Evolutionary conservation across 1,140 invertebrate species (phyloP).

Genomic region (Achroia grisella): DNA sequence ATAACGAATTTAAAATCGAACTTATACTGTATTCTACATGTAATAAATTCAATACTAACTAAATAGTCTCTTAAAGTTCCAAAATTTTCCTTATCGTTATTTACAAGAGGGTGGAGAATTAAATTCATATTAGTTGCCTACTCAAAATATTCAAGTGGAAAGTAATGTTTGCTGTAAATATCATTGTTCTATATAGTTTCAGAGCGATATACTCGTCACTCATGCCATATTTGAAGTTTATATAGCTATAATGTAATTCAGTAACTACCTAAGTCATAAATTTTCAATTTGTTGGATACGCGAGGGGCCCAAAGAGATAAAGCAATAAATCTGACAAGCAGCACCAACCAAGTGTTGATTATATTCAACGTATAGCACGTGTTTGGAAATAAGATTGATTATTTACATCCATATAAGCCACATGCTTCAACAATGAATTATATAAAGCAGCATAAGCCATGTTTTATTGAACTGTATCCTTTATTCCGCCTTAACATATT

Average conservation of each 20-base stretch:
- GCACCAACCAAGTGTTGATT: constrained; percentile 14
- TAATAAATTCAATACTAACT: no score
- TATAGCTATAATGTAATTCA: not conserved
- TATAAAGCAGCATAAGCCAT: constrained; percentile 25
- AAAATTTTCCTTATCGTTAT: no score
- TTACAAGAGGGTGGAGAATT: no score
- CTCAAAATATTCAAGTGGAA: no score
- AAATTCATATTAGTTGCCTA: no score
- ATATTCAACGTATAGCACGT: constrained; percentile 16
- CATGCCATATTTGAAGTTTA: not conserved
- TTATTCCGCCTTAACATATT: constrained; percentile 12
- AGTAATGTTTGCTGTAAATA: no score
- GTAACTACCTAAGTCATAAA: not conserved
- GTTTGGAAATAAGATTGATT: constrained; percentile 38
- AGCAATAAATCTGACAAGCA: constrained; percentile 18
- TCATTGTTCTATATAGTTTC: no score
- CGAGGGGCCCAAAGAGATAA: constrained; percentile 2
- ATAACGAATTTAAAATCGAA: no score
- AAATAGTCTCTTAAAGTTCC: no score
- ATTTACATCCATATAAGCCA: constrained; percentile 22
- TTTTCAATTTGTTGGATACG: constrained; percentile 1
- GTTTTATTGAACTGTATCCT: constrained; percentile 16
- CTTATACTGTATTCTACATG: no score
- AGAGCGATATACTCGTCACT: no score
- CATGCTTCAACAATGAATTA: constrained; percentile 24